Conservation (phyloP, 1,140 invertebrate genomes). For the Macrostomum lignano region DNA sequence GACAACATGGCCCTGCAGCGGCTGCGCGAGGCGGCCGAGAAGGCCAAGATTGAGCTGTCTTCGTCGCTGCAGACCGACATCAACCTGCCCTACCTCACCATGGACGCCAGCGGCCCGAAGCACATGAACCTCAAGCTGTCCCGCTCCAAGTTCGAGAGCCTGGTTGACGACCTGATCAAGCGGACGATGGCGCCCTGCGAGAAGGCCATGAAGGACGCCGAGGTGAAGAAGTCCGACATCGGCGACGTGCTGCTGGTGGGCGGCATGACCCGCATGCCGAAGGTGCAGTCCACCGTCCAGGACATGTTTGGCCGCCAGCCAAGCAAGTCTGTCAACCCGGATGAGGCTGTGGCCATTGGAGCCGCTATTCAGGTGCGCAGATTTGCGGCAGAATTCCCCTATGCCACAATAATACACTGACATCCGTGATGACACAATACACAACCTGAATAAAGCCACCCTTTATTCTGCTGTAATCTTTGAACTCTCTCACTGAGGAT, state of each 20-base stretch:
- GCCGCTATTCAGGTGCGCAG: conserved; percentile 91
- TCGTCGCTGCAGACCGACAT: conserved; percentile 67
- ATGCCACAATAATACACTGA: too few relatives aligned
- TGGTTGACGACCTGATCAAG: conserved; percentile 74
- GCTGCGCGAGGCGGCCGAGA: conserved; percentile 87
- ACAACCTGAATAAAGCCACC: too few relatives aligned
- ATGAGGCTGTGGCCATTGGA: conserved; percentile 86
- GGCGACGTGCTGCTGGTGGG: conserved; percentile 87
- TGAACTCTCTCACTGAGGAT: too few relatives aligned
- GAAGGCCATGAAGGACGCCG: conserved; percentile 80
- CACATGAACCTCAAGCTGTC: conserved; percentile 86
- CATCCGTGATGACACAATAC: too few relatives aligned
- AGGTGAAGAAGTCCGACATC: conserved; percentile 67
- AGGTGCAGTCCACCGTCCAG: conserved; percentile 62
- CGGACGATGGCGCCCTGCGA: conserved; percentile 76
- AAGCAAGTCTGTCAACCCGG: conserved; percentile 71
- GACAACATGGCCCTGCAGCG: conserved; percentile 96
- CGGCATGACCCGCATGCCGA: conserved; percentile 94
- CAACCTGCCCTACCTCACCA: conserved; percentile 86
- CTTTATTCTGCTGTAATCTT: too few relatives aligned
- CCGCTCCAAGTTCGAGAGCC: conserved; percentile 65
- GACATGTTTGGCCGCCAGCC: conserved; percentile 69
- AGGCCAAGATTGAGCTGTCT: conserved; percentile 88
- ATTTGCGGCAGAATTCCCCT: too few relatives aligned
- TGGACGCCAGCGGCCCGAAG: conserved; percentile 85